Percentiles rank a stretch among this genome's conserved stretches.
phyloP scores from a whole-genome alignment of 1,140 invertebrate species.

The Caenorhabditis inopinata region DNA sequence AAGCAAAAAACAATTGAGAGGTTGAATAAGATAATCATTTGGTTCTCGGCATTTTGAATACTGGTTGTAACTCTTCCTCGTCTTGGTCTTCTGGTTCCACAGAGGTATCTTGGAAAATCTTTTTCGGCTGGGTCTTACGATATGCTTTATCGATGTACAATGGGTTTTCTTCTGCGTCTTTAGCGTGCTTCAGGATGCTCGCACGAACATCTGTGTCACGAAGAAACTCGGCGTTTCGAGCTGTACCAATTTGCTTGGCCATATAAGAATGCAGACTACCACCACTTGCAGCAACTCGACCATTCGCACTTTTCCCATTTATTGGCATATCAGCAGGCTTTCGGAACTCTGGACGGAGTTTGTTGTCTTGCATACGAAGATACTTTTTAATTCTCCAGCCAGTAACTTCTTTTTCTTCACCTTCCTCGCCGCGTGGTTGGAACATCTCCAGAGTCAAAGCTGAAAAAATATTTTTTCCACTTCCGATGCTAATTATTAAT shows the following conservation, averaged over 20 bases:
- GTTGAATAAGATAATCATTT: background rate
- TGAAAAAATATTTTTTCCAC: constrained; percentile 60
- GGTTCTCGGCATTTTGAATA: constrained; percentile 63
- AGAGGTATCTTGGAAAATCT: constrained; percentile 63
- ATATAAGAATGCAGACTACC: constrained; percentile 95
- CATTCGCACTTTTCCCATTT: constrained; percentile 72
- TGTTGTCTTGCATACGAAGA: constrained; percentile 78
- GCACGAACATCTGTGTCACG: constrained; percentile 94
- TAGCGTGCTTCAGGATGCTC: constrained; percentile 92
- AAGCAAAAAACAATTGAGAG: background rate
- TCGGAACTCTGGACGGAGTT: constrained; percentile 87
- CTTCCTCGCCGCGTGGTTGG: constrained; percentile 69
- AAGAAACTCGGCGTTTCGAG: constrained; percentile 79
- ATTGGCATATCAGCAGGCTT: constrained; percentile 88
- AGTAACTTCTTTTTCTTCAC: constrained; percentile 77
- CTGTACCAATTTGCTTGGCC: constrained; percentile 87
- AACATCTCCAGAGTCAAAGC: constrained; percentile 92
- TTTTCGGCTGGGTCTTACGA: constrained; percentile 70
- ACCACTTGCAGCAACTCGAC: constrained; percentile 81
- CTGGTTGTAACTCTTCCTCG: constrained; percentile 65
- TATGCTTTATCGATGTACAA: constrained; percentile 93
- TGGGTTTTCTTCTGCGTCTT: constrained; percentile 93
- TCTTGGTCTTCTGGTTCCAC: constrained; percentile 44
- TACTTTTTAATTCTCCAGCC: constrained; percentile 81
- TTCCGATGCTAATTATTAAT: no score